These are phyloP conservation scores for Cataglyphis hispanica DNA, from an alignment of 1,140 invertebrate species.

Conservation along the genomic window DNA sequence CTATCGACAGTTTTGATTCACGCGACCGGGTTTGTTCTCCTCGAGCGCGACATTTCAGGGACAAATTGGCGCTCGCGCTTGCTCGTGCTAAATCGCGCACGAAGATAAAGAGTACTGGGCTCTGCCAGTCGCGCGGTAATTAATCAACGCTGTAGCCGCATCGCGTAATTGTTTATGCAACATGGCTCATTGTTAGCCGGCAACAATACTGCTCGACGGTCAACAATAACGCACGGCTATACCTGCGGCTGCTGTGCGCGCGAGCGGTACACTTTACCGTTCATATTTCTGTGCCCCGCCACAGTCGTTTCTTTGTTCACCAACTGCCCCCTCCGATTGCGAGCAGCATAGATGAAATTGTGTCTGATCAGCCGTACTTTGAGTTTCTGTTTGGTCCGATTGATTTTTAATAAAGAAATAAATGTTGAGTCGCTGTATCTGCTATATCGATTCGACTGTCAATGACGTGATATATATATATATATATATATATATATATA, in stretches of 20 bases:
- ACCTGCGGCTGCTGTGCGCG: constrained; percentile 40
- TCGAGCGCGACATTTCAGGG: constrained; percentile 41
- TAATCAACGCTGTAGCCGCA: constrained; percentile 56
- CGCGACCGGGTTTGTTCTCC: constrained; percentile 15
- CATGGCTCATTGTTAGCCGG: constrained; percentile 55
- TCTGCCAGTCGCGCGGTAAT: constrained; percentile 52
- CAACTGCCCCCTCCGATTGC: background rate
- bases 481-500: no score
- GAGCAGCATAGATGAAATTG: constrained; percentile 8
- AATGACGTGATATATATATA: background rate
- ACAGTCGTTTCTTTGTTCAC: constrained; percentile 56
- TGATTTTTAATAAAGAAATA: constrained; percentile 11
- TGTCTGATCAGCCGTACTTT: constrained; percentile 15
- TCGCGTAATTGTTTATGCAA: constrained; percentile 64
- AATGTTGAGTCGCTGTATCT: constrained; percentile 20
- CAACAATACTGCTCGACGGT: constrained; percentile 55
- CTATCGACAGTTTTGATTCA: constrained; percentile 52
- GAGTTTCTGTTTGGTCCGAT: constrained; percentile 20
- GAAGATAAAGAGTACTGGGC: constrained; percentile 49
- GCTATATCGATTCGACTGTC: background rate
- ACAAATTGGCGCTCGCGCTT: constrained; percentile 46
- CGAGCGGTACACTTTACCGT: constrained; percentile 52
- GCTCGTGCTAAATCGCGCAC: constrained; percentile 38
- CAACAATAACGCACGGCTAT: constrained; percentile 57
- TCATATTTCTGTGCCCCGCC: constrained; percentile 54